These are phyloP conservation scores for Myzus persicae DNA, from an alignment of 1,140 invertebrate genomes.

Conservation along the genomic window DNA sequence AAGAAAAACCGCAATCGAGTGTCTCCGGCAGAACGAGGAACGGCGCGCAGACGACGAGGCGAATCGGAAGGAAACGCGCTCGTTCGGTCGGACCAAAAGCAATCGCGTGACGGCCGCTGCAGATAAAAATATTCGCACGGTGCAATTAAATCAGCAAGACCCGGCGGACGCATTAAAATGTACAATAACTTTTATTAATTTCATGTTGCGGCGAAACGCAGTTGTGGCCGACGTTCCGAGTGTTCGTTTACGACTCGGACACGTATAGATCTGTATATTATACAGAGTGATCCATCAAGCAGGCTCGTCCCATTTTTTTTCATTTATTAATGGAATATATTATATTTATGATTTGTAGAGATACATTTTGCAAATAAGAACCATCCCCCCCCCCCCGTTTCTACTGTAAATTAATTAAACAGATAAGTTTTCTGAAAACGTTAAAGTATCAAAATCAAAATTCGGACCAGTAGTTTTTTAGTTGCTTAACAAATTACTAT, in stretches of 20 bases:
- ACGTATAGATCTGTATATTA: not conserved
- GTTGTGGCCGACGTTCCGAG: not conserved
- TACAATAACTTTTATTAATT: conserved; percentile 15
- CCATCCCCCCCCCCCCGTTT: too few relatives aligned
- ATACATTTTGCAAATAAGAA: too few relatives aligned
- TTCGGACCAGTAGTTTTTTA: too few relatives aligned
- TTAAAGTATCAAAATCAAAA: too few relatives aligned
- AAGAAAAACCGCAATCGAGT: not conserved
- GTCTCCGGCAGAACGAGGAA: not conserved
- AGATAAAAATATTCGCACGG: conserved; percentile 17
- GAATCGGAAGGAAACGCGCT: not conserved
- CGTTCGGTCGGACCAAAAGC: not conserved
- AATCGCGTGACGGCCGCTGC: not conserved
- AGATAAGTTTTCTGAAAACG: too few relatives aligned
- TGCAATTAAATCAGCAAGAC: not conserved
- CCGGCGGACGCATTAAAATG: not conserved
- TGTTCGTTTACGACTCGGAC: not conserved
- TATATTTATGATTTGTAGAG: too few relatives aligned
- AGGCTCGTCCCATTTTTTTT: too few relatives aligned
- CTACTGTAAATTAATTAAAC: too few relatives aligned
- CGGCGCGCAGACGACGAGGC: not conserved
- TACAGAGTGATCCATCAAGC: too few relatives aligned
- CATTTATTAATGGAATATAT: too few relatives aligned
- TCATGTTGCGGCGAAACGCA: not conserved
- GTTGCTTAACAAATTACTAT: too few relatives aligned